A percentile compares a stretch with the other conserved stretches of the same genome.
phyloP scores from a whole-genome alignment of 2,888 invertebrate genomes.

The Camptogramma bilineatum region DNA sequence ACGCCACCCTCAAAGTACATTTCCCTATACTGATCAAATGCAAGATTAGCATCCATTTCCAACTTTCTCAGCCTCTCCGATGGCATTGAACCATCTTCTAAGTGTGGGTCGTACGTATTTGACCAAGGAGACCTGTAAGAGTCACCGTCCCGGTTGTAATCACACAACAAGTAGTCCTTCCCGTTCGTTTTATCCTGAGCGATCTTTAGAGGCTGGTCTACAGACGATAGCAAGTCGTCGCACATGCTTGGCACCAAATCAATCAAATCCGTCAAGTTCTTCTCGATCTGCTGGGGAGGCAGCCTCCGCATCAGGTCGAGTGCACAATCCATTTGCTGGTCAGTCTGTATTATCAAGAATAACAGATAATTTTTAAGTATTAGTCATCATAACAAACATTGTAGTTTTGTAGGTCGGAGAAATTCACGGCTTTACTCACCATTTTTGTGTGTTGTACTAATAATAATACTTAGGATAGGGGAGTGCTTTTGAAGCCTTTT shows the following conservation, averaged over 20 bases:
- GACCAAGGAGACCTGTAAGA: constrained; percentile 99
- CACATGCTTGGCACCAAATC: constrained; percentile 98
- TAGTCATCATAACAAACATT: constrained; percentile 80
- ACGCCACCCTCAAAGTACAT: constrained; percentile 99
- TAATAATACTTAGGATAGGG: constrained; percentile 16
- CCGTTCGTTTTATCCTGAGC: constrained; percentile 97
- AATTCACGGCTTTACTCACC: constrained; percentile 52
- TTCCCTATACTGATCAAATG: constrained; percentile 99
- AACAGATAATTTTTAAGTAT: constrained; percentile 61
- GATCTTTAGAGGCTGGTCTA: constrained; percentile 99
- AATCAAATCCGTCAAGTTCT: constrained; percentile 98
- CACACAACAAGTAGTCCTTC: constrained; percentile 98
- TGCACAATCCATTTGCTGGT: constrained; percentile 99
- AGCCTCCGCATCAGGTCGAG: constrained; percentile 99
- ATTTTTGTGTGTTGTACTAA: constrained; percentile 50
- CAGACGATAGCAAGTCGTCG: constrained; percentile 98
- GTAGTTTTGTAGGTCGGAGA: constrained; percentile 32
- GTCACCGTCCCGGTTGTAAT: constrained; percentile 99
- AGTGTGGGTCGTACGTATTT: constrained; percentile 98
- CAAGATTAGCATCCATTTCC: constrained; percentile 99
- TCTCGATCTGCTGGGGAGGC: constrained; percentile 99
- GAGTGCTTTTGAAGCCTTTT: constrained; percentile 22
- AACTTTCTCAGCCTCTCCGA: constrained; percentile 97
- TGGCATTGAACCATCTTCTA: constrained; percentile 99
- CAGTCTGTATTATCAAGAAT: constrained; percentile 87